Conservation (phyloP, 2,888 invertebrate genomes). For the Caenorhabditis zanzibari region DNA sequence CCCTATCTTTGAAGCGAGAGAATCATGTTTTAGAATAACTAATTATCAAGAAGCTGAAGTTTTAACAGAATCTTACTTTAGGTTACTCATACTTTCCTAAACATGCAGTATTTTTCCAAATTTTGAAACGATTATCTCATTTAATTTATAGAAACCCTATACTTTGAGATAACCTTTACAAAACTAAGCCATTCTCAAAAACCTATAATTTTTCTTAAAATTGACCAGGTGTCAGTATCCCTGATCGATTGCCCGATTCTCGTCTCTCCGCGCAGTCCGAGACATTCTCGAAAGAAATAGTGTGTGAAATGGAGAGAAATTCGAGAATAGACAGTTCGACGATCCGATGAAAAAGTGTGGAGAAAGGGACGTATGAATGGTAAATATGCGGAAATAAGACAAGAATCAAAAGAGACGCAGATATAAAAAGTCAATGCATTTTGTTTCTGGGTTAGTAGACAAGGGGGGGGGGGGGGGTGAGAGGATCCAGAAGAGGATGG, state of each 20-base stretch:
- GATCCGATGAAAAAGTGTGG: slow-evolving; percentile 34
- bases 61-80: too few species aligned
- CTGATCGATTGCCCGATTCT: slow-evolving; percentile 36
- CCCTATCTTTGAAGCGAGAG: too few species aligned
- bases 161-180: too few species aligned
- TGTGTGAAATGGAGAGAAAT: slow-evolving; percentile 12
- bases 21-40: too few species aligned
- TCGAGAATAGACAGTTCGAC: slow-evolving; percentile 31
- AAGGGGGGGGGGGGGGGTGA: neutral
- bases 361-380: slow-evolving; percentile 24
- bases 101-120: neutral
- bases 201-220: neutral
- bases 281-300: slow-evolving; percentile 10
- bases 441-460: slow-evolving; percentile 47
- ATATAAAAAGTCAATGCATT: slow-evolving; percentile 30
- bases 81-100: too few species aligned
- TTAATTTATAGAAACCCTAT: too few species aligned
- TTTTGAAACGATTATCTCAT: neutral
- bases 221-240: neutral
- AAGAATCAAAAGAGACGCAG: slow-evolving; percentile 32
- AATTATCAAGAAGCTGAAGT: too few species aligned
- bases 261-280: slow-evolving; percentile 28
- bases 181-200: neutral
- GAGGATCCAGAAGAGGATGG: neutral
- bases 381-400: slow-evolving; percentile 48